phyloP scores from a whole-genome alignment of 2,113 vertebrate species.

The Odontesthes bonariensis region DNA sequence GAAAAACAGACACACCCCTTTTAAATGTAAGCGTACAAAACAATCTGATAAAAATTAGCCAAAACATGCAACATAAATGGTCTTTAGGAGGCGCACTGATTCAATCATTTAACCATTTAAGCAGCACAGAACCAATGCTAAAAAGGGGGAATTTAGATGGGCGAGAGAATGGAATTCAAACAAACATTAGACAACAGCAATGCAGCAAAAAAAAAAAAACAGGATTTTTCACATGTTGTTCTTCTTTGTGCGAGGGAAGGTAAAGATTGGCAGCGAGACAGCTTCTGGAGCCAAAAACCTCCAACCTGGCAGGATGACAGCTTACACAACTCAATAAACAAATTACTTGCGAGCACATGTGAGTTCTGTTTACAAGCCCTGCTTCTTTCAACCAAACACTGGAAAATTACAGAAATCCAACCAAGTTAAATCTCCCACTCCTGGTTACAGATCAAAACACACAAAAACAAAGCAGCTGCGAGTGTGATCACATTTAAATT shows the following conservation, averaged over 20 bases:
- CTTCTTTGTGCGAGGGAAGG: not conserved
- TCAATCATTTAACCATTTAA: too few relatives aligned
- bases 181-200: not conserved
- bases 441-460: not conserved
- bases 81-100: too few relatives aligned
- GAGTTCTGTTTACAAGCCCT: conserved; percentile 25
- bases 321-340: conserved; percentile 27
- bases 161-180: too few relatives aligned
- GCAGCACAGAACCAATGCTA: too few relatives aligned
- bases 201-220: not conserved
- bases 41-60: too few relatives aligned
- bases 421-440: not conserved
- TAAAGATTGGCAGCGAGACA: not conserved
- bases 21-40: too few relatives aligned
- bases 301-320: conserved; percentile 16
- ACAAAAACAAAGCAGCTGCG: not conserved
- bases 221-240: not conserved
- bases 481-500: not conserved
- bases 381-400: not conserved
- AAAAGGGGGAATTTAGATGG: too few relatives aligned
- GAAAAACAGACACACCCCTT: too few relatives aligned
- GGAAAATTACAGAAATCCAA: not conserved
- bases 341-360: conserved; percentile 23
- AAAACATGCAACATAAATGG: too few relatives aligned
- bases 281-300: conserved; percentile 11